Conservation (phyloP, 2,797 vertebrate genomes). For the Pseudochaenichthys georgianus region DNA sequence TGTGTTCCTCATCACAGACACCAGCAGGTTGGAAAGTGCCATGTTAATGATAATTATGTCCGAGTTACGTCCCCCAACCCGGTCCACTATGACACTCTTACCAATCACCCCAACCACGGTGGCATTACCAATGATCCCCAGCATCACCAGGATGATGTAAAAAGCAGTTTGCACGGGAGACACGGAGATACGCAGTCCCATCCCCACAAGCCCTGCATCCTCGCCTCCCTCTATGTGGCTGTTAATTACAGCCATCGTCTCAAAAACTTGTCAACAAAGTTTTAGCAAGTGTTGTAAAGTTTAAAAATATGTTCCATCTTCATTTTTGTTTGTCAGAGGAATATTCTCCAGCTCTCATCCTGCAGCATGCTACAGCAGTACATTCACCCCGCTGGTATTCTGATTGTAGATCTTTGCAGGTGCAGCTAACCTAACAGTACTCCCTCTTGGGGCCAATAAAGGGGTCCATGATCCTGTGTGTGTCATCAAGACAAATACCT, state of each 20-base stretch:
- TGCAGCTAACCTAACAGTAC: constrained; percentile 7
- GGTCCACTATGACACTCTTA: constrained; percentile 67
- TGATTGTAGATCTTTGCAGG: constrained; percentile 2
- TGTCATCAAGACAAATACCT: constrained; percentile 17
- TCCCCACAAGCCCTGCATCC: constrained; percentile 47
- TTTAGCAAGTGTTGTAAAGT: constrained; percentile 22
- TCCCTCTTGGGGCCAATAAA: constrained; percentile 5
- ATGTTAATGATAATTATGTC: constrained; percentile 88
- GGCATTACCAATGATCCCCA: constrained; percentile 83
- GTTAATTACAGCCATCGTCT: constrained; percentile 5
- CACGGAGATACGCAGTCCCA: constrained; percentile 57
- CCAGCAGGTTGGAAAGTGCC: constrained; percentile 85
- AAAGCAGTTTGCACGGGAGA: constrained; percentile 63
- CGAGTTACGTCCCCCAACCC: constrained; percentile 69
- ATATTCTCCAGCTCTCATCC: constrained; percentile 4
- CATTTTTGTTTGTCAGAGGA: constrained; percentile 1
- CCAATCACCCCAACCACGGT: constrained; percentile 81
- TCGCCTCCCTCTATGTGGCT: background rate
- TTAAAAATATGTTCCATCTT: constrained; percentile 6
- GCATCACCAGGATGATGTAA: constrained; percentile 81
- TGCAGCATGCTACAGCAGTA: constrained; percentile 14
- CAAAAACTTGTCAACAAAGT: background rate
- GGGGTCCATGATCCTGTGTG: constrained; percentile 7
- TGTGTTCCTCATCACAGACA: constrained; percentile 83
- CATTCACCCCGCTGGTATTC: background rate